phyloP scores from a whole-genome alignment of 2,888 invertebrate genomes.

The Mystacides longicornis region DNA sequence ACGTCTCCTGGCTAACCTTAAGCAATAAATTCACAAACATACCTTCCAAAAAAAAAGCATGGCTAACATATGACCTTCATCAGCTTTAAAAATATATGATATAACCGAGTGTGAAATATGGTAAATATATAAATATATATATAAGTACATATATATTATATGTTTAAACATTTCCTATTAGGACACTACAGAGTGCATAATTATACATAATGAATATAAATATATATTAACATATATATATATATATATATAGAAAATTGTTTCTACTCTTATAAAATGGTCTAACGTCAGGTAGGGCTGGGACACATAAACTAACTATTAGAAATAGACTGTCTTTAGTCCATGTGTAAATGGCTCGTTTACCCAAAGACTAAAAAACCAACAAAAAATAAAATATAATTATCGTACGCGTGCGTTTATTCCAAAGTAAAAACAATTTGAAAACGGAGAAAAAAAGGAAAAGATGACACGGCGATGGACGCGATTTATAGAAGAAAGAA shows the following conservation, averaged over 20 bases:
- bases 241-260: neutral
- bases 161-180: neutral
- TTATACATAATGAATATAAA: slow-evolving; percentile 24
- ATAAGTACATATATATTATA: too few species aligned
- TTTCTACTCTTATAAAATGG: slow-evolving; percentile 1
- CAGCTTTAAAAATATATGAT: slow-evolving; percentile 2
- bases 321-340: slow-evolving; percentile 24
- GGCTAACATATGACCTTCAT: slow-evolving; percentile 34
- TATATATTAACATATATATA: slow-evolving; percentile 1
- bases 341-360: slow-evolving; percentile 23
- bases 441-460: too few species aligned
- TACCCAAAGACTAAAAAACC: slow-evolving; percentile 21
- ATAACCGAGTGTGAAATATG: slow-evolving; percentile 1
- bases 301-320: slow-evolving; percentile 24
- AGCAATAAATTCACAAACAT: slow-evolving; percentile 53
- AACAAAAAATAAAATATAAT: slow-evolving; percentile 18
- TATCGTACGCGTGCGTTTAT: too few species aligned
- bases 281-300: slow-evolving; percentile 26
- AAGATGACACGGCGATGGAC: too few species aligned
- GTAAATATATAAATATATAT: neutral
- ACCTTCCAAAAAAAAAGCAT: slow-evolving; percentile 54
- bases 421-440: too few species aligned
- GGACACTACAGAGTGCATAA: slow-evolving; percentile 21
- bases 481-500: too few species aligned
- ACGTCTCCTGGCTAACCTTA: slow-evolving; percentile 54